Base-by-base conservation (phyloP, 2,888 invertebrate species). In the Tupiocoris notatus region DNA sequence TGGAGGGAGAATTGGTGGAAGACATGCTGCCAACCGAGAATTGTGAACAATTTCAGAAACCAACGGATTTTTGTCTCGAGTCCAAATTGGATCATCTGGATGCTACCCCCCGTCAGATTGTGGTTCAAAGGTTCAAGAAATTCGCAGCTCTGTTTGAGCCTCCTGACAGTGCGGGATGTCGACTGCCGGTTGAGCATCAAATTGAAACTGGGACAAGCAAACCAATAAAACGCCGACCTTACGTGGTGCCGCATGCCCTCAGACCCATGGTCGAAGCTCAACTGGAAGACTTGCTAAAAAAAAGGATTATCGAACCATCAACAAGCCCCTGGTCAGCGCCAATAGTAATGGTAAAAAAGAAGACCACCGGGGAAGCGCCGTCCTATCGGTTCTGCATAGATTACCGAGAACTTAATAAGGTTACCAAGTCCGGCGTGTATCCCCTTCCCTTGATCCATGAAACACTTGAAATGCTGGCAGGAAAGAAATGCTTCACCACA, bases 281-380 rank as follows among this genome's bases (percentile, higher is more conserved):
- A 23, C 21, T 67, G 1, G 1, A 22, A 16, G 23, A 18, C 17
- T 2, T 67, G 67, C 16, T 67, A 3, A 7, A 2, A 1, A 22
- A 67, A 1, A 57, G 57, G 16, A 17, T 67, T 16, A 56, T 67
- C 21, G 20, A 2, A 1, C 67, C 67, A 2, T 67, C 67, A 17
- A 3, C 18, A 12, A 67, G 67, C 57, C 67, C 67, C 1, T 67
- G 67, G 67, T 39, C 25, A 1, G 39, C 66, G 1, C 66, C 66
- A 2, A 54, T 66, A 18, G 54, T 66, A 2, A 7, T 66, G 2
- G 66, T 66, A 16, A 66, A 66, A 18, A 66, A 66, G 21, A 66
- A 6, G 1, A 17, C 54, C 21, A 1, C 39, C 9, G 66, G 39
- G 9, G 66, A 39, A 18, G 2, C 1, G 9, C 66, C 2, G 18